Evolutionary conservation across 1,140 invertebrate species (phyloP).

Genomic region (Mamestra configurata): DNA sequence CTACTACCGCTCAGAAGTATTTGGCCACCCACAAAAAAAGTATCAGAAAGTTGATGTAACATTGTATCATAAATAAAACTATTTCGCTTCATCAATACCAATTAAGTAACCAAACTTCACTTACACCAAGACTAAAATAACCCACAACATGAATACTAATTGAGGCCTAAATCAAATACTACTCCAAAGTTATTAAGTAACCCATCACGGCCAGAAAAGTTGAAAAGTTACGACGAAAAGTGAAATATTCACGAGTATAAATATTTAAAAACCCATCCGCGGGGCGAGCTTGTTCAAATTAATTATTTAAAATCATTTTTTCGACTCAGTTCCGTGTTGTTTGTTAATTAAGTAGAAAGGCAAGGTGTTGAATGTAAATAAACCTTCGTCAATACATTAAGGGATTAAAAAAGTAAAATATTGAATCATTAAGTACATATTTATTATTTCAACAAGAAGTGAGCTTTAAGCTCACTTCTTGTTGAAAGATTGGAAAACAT

Average conservation of each 20-base stretch:
- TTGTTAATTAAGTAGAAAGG: constrained; percentile 13
- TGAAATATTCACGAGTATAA: constrained; percentile 55
- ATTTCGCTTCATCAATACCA: background rate
- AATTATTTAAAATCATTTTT: constrained; percentile 56
- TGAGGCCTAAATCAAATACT: background rate
- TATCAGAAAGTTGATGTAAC: no score
- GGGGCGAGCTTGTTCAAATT: constrained; percentile 38
- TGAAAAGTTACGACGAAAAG: constrained; percentile 5
- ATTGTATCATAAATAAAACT: no score
- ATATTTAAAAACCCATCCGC: constrained; percentile 53
- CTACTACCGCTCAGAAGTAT: no score
- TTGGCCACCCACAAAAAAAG: no score
- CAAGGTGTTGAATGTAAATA: background rate
- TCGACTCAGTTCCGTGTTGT: constrained; percentile 1
- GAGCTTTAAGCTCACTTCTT: no score
- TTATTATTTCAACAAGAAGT: no score
- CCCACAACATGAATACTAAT: background rate
- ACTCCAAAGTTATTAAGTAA: constrained; percentile 8
- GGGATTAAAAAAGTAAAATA: no score
- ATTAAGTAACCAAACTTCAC: background rate
- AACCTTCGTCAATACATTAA: background rate
- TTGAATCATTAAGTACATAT: no score
- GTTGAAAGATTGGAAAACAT: no score
- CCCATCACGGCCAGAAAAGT: constrained; percentile 15
- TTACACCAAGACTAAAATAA: background rate